Base-by-base conservation (phyloP, 2,113 vertebrate species). In the Charadrius vociferus region DNA sequence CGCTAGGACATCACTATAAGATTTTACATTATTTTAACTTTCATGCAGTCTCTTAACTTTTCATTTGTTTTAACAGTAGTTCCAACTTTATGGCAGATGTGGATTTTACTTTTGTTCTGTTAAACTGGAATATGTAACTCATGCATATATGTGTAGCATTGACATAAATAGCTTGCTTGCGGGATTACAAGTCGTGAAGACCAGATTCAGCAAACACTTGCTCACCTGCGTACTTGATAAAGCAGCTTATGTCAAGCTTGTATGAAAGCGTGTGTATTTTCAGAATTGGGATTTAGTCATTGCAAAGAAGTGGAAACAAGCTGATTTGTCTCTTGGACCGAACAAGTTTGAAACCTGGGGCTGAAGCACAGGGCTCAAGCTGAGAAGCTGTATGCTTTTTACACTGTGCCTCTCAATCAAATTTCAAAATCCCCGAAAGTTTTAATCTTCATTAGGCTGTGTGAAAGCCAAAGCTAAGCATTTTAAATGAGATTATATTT, bases 361-460 rank as follows among this genome's bases (percentile, higher is more conserved):
- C 63, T 88, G 83, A 94, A 87, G 55, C 37, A 47, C 23, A 36
- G 52, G 45, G 59, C 52, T 94, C 41, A 53, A 59, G 27, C 53
- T 73, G 63, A 78, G 75, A 50, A 91, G 50, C 50, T 0, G 0
- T 81, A 19, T 71, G 55, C 47, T 37, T 91, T 86, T 78, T 80
- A 55, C 14, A 8, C n/a, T 83, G 50, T n/a, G 22, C 49, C 30
- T 78, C 26, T 84, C 68, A 37, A 41, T 71, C 43, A 79, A 62
- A 67, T 79, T 94, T 89, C 47, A 89, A 63, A 93, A 59, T 81
- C 26, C 26, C 12, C 52, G 32, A 34, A 80, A 77, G 58, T 86
- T 75, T 70, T 80, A 68, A 49, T 85, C 53, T 86, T 92, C 12
- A 26, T 84, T 78, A 65, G 43, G 18, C 67, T 47, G 4, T 30